Evolutionary conservation across 2,888 invertebrate genomes (phyloP).

Genomic region (Rhaphigaster nebulosa): DNA sequence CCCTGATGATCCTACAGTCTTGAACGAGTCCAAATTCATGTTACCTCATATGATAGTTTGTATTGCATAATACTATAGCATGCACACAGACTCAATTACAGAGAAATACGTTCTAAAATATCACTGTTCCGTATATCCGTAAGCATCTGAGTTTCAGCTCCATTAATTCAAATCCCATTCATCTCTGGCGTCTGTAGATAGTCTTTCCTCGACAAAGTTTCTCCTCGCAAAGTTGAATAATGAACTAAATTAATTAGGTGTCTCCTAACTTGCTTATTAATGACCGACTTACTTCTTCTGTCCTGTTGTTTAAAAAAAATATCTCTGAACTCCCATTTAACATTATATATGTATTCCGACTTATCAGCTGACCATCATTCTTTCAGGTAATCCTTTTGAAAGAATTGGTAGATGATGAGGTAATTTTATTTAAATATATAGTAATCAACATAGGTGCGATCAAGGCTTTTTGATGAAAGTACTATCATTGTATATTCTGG

Average conservation of each 20-base stretch:
- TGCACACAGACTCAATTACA: not conserved
- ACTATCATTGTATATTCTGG: not conserved
- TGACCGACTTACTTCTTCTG: not conserved
- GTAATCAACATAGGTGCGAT: too few relatives aligned
- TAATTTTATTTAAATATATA: too few relatives aligned
- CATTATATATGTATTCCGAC: not conserved
- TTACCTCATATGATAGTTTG: too few relatives aligned
- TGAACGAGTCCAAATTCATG: not conserved
- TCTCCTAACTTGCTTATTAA: constrained; percentile 12
- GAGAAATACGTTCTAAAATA: not conserved
- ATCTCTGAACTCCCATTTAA: not conserved
- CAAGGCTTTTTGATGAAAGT: not conserved
- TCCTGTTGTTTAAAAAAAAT: not conserved
- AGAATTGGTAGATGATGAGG: too few relatives aligned
- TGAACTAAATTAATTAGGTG: constrained; percentile 46
- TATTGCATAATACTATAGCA: not conserved
- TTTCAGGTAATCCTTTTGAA: too few relatives aligned
- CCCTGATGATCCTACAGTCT: not conserved
- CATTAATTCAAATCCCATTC: constrained; percentile 40
- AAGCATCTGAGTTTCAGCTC: not conserved
- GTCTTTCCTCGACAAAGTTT: constrained; percentile 23
- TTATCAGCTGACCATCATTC: not conserved
- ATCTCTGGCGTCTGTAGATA: constrained; percentile 23
- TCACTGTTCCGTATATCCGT: not conserved
- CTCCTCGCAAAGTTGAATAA: constrained; percentile 34